Evolutionary conservation across 1,140 invertebrate species (phyloP).

Genomic region (Nasonia longicornis): DNA sequence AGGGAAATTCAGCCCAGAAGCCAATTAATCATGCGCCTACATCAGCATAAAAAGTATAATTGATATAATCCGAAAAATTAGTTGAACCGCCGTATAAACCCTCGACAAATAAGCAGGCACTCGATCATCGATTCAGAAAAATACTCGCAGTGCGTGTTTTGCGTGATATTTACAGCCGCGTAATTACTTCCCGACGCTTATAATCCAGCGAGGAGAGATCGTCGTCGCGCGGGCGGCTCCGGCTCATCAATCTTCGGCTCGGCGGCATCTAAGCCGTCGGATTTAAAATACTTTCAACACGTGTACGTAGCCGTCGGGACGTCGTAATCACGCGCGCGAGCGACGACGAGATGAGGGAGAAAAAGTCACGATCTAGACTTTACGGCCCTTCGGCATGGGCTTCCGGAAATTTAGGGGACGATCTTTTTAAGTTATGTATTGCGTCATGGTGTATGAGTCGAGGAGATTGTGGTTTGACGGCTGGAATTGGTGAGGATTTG

Average conservation of each 20-base stretch:
- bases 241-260: slow-evolving; percentile 66
- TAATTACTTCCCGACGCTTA: slow-evolving; percentile 24
- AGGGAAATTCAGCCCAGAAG: no score
- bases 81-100: not conserved
- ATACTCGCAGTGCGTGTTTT: not conserved
- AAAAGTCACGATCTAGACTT: not conserved
- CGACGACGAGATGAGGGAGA: not conserved
- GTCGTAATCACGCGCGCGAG: slow-evolving; percentile 8
- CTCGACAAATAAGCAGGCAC: not conserved
- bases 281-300: slow-evolving; percentile 62
- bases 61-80: no score
- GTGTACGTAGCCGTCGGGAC: slow-evolving; percentile 52
- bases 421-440: not conserved
- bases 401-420: not conserved
- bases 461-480: not conserved
- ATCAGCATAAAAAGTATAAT: no score
- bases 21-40: no score
- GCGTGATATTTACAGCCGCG: slow-evolving; percentile 23
- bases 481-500: not conserved
- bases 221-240: slow-evolving; percentile 54
- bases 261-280: slow-evolving; percentile 57
- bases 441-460: not conserved
- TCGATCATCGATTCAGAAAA: not conserved
- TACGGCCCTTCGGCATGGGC: not conserved
- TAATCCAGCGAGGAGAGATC: slow-evolving; percentile 39